Conservation (phyloP, 2,113 vertebrate species). For the Vireo altiloquus region DNA sequence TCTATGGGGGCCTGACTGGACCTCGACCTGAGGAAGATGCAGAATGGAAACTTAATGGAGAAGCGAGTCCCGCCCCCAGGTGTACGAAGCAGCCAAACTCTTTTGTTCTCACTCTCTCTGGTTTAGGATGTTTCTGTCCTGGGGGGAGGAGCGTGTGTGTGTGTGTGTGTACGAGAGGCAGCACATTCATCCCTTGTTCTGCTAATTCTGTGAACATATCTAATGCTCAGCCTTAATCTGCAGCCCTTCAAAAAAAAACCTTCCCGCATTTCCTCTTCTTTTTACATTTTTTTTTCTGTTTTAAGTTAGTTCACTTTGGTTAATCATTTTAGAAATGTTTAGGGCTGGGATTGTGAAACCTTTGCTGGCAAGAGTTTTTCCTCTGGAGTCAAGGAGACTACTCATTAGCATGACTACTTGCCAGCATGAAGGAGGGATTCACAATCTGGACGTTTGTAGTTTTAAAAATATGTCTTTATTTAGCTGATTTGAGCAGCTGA, state of each 20-base stretch:
- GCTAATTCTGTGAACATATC: neutral
- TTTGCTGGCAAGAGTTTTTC: slow-evolving; percentile 47
- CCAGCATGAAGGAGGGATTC: slow-evolving; percentile 46
- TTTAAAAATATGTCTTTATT: slow-evolving; percentile 62
- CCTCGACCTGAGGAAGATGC: neutral
- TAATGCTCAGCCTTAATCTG: neutral
- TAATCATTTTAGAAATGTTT: slow-evolving; percentile 45
- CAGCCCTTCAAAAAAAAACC: neutral
- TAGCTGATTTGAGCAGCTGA: slow-evolving; percentile 54
- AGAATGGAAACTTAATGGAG: neutral
- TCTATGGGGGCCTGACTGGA: neutral
- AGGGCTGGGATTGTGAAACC: slow-evolving; percentile 38
- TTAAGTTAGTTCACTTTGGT: neutral
- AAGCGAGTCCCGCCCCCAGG: neutral
- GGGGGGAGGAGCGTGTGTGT: rapidly evolving
- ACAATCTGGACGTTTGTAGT: slow-evolving; percentile 49
- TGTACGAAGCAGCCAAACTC: neutral
- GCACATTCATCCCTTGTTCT: neutral
- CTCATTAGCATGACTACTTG: slow-evolving; percentile 57
- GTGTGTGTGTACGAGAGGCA: neutral
- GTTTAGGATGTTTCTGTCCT: neutral
- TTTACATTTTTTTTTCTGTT: neutral
- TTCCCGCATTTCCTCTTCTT: neutral
- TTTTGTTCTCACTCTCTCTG: neutral
- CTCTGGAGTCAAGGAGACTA: slow-evolving; percentile 51